Evolutionary conservation across 2,888 invertebrate species (phyloP), one percentile per base, ranked within the genome.

Genomic region (Volucella inanis): DNA sequence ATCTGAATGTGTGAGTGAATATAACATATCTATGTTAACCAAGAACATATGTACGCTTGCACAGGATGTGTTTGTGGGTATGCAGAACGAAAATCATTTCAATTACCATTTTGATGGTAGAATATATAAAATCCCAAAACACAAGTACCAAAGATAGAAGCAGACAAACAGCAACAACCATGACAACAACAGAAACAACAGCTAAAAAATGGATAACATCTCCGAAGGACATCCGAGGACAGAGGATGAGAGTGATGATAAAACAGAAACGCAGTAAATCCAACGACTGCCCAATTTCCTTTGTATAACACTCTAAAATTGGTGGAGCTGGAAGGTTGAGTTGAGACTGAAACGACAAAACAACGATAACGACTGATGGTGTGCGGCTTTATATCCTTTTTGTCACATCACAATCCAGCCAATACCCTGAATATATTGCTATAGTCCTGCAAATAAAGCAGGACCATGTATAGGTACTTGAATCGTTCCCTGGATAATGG

Each of bases 81-180:
- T 77, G 64, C 65, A 59, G 70, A 52, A 74, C 41, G 59, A 67
- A 70, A 74, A 79, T 79, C 79, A 84, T 84, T 84, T 84, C 80
- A 84, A 84, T 84, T 84, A 84, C 84, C 75, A 84, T 75, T 84
- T 84, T 84, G 80, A 71, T 79, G 80, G 79, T 70, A 77, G 54
- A 57, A 54, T 41, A 82, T 68, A 68, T 43, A 67, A 82, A 65
- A 71, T 71, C 61, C 65, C 54, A 71, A 22, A 57, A 47, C 71
- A 54, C 45, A 80, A 61, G 57, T 6, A 43, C 38, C 10, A 55
- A 4, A 4, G 6, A 31, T 6, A 31, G 31, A 31, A 31, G 0
- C 31, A 31, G 6, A 31, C 4, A n/a, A 59, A 15, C 52, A 43
- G 68, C 47, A 65, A 31, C 75, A 61, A 57, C 3, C 43, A 18